Base-by-base conservation (phyloP, 2,113 vertebrate species). In the Lasiurus cinereus region DNA sequence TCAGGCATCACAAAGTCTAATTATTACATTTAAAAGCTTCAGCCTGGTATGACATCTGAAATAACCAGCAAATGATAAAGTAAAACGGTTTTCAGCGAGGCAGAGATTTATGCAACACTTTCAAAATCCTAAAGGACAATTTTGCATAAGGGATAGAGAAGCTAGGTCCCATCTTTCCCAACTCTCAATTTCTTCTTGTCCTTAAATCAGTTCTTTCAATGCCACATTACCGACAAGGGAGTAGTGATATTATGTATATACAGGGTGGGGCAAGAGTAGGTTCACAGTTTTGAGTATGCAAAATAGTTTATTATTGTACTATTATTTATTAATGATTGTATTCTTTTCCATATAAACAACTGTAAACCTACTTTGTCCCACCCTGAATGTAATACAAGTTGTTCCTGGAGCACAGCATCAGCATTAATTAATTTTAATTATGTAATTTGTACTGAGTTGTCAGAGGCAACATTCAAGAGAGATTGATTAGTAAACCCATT, bases 341-440 rank as follows among this genome's bases (percentile, higher is more conserved):
- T 66, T 16, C 31, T 66, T 66, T 66, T n/a, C 64, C 64, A 66
- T 66, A n/a, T 12, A 29, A 66, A 66, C 5, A 66, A 66, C 14
- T 66, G 29, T 31, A 66, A 66, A 66, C 29, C 64, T 66, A 66
- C 64, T 66, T 66, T 66, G 64, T 29, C 64, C 29, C 64, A 66
- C 29, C 29, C 67, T 56, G 9, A n/a, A 46, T 62, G 27, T 52
- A 66, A 31, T 50, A 24, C 5, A 79, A 78, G 73, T 72, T 56
- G 50, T 83, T 84, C 66, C 56, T 77, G 76, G 50, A 84, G 18
- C 15, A 54, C 52, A 79, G 59, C 11, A 46, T 76, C 39, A 66
- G 50, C 36, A 69, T 92, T 94, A 62, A 90, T 93, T 89, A 96
- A 94, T 22, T 95, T 85, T 72, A 85, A 86, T 78, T 79, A 52